These are phyloP conservation scores for Helogale parvula DNA, from an alignment of 2,113 vertebrate genomes.

Conservation along the genomic window DNA sequence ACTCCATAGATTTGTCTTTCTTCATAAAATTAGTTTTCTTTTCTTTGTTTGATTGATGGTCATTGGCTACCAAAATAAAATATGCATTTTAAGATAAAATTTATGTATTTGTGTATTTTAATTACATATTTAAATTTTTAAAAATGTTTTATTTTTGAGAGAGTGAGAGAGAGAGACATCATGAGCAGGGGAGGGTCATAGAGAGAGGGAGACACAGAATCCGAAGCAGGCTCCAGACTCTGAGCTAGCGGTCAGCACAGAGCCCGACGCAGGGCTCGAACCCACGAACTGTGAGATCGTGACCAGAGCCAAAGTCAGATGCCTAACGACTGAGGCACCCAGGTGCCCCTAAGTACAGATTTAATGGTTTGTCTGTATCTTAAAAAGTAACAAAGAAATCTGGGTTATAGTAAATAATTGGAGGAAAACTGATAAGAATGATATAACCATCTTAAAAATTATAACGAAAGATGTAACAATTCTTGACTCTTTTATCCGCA, in stretches of 20 bases:
- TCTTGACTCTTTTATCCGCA: constrained; percentile 35
- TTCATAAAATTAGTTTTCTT: constrained; percentile 69
- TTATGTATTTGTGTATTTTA: constrained; percentile 63
- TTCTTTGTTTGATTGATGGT: constrained; percentile 79
- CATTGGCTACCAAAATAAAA: constrained; percentile 80
- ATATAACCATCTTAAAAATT: constrained; percentile 45
- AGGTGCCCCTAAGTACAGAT: background rate
- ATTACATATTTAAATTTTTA: constrained; percentile 1
- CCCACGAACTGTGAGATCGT: too few relatives aligned
- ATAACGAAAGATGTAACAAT: constrained; percentile 5
- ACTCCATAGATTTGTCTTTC: constrained; percentile 90
- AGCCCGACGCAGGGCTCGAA: too few relatives aligned
- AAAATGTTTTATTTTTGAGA: too few relatives aligned
- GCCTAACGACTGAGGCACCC: too few relatives aligned
- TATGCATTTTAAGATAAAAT: constrained; percentile 71
- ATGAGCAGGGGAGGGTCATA: too few relatives aligned
- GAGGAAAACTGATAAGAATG: background rate
- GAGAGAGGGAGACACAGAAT: too few relatives aligned
- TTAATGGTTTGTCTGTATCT: constrained; percentile 42
- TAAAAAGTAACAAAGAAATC: constrained; percentile 53
- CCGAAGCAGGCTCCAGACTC: too few relatives aligned
- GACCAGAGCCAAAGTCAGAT: too few relatives aligned
- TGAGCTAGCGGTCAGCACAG: too few relatives aligned
- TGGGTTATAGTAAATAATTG: constrained; percentile 33
- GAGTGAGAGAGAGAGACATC: too few relatives aligned